phyloP scores from a whole-genome alignment of 2,797 vertebrate species.

The Coreius guichenoti region DNA sequence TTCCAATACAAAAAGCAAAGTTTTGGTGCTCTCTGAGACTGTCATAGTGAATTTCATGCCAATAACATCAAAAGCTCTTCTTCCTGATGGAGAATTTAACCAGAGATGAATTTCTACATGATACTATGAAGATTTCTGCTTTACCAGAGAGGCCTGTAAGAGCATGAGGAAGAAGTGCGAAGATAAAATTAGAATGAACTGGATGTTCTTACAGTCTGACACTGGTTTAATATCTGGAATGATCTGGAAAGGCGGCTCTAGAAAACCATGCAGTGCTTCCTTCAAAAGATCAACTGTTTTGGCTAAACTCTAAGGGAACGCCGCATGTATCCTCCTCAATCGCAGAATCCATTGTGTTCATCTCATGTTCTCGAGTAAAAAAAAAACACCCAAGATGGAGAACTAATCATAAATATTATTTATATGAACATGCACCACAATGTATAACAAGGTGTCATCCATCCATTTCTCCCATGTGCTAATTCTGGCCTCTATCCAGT shows the following conservation, averaged over 20 bases:
- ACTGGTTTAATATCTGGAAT: not conserved
- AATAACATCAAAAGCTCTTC: not conserved
- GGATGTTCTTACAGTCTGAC: not conserved
- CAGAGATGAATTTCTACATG: not conserved
- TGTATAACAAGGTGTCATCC: not conserved
- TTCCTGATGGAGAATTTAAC: not conserved
- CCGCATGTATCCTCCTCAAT: not conserved
- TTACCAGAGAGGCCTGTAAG: not conserved
- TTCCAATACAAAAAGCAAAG: not conserved
- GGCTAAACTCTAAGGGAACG: not conserved
- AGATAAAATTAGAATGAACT: not conserved
- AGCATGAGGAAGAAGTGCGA: not conserved
- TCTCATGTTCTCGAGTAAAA: no score
- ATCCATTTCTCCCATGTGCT: not conserved
- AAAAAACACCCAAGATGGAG: not conserved
- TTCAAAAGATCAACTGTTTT: not conserved
- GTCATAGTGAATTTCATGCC: not conserved
- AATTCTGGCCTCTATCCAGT: not conserved
- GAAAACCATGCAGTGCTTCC: not conserved
- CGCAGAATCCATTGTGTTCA: not conserved
- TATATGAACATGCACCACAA: not conserved
- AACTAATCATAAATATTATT: not conserved
- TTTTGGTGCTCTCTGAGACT: not conserved
- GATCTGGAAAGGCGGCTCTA: not conserved
- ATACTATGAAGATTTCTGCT: slow-evolving; percentile 4